Evolutionary conservation across 2,888 invertebrate species (phyloP), one percentile per base, ranked within the genome.

Genomic region (Drosophila atripex): DNA sequence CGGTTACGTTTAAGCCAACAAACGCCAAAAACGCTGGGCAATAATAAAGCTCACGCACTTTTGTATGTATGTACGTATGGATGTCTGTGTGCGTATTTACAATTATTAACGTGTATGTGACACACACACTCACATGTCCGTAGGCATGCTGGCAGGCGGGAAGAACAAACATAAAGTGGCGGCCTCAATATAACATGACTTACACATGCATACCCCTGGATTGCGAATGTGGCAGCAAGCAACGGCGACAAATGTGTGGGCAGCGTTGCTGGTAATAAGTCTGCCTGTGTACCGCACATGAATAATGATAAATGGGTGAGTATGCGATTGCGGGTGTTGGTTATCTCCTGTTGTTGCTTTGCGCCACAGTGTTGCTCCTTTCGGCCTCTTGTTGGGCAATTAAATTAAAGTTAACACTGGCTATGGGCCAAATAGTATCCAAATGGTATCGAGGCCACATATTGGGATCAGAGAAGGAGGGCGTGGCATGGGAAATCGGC

Each of bases 341-440:
- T 45, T 18, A 43, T 30, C 43, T 43, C 54, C 60, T 63, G 43
- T 43, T 47, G 50, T 49, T 61, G 82, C 82, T 68, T 76, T 79
- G 86, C 86, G 74, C 57, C 58, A 73, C 72, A 77, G 75, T 82
- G 83, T 76, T 72, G 78, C 79, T 73, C 69, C 83, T 68, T 76
- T 75, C 74, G 86, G 79, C 75, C 79, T 76, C 80, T 76, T 76
- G 80, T 77, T 77, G 71, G 72, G 77, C 86, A 88, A 88, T 84
- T 87, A 88, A 85, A 85, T 88, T 83, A 87, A 85, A 80, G 86
- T 88, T 83, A 83, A 88, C 87, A 80, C 85, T 30, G 60, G 39
- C 65, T 21, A 21, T 39, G 60, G 69, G 30, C 68, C 54, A 53
- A 64, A 53, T 43, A 18, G 46, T 38, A 23, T 12, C 68, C 68